phyloP scores from a whole-genome alignment of 1,140 invertebrate genomes.

The Drosophila guanche region DNA sequence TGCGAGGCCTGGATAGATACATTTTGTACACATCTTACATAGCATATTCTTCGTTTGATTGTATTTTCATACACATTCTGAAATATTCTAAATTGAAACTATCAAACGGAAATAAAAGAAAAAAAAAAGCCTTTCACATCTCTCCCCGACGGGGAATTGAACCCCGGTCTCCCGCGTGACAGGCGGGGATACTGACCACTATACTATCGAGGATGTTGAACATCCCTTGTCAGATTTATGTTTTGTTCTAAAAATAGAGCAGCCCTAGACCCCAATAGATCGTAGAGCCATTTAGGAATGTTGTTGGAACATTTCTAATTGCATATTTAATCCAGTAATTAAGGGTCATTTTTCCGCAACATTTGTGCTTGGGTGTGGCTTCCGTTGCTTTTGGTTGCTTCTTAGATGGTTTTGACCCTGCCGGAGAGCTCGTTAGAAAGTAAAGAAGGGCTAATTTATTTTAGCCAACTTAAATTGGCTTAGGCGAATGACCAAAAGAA shows the following conservation, averaged over 20 bases:
- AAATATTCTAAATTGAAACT: too few relatives aligned
- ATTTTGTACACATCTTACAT: too few relatives aligned
- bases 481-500: slow-evolving; percentile 77
- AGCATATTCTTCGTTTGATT: too few relatives aligned
- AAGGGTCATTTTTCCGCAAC: slow-evolving; percentile 56
- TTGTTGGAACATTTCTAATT: slow-evolving; percentile 7
- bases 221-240: too few relatives aligned
- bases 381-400: slow-evolving; percentile 11
- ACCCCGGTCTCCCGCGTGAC: slow-evolving; percentile 85
- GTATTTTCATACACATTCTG: too few relatives aligned
- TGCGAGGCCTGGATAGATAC: too few relatives aligned
- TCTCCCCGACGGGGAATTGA: slow-evolving; percentile 83
- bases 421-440: slow-evolving; percentile 57
- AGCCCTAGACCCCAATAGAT: too few relatives aligned
- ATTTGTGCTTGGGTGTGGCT: slow-evolving; percentile 35
- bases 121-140: neutral
- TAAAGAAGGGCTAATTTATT: slow-evolving; percentile 76
- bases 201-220: slow-evolving; percentile 82
- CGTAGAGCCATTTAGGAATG: too few relatives aligned
- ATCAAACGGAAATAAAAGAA: too few relatives aligned
- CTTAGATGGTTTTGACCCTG: slow-evolving; percentile 13
- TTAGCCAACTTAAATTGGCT: slow-evolving; percentile 79
- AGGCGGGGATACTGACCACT: slow-evolving; percentile 85
- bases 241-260: too few relatives aligned
- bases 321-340: slow-evolving; percentile 60